Evolutionary conservation across 2,113 vertebrate species (phyloP).

Genomic region (Mastomys natalensis): DNA sequence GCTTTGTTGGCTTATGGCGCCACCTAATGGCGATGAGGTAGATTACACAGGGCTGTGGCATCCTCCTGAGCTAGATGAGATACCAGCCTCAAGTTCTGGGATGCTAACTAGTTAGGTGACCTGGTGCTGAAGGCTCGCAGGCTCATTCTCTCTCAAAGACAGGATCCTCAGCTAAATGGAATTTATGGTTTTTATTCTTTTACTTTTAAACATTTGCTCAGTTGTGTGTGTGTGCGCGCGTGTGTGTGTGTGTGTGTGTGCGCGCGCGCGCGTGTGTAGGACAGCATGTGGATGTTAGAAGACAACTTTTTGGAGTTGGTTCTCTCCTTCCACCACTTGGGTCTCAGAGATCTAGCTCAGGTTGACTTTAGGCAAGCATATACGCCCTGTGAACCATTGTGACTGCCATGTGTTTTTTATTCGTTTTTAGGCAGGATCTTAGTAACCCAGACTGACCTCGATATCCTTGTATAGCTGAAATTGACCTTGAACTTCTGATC

Average conservation of each 20-base stretch:
- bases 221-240: background rate
- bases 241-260: background rate
- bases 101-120: background rate
- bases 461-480: background rate
- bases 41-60: background rate
- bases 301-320: no score
- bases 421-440: background rate
- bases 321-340: background rate
- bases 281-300: no score
- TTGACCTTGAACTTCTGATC: background rate
- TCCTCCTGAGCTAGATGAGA: rapidly evolving
- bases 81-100: background rate
- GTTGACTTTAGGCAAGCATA: background rate
- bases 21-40: conserved; percentile 5
- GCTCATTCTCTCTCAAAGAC: background rate
- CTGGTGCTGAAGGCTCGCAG: background rate
- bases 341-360: background rate
- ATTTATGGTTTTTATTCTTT: background rate
- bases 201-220: background rate
- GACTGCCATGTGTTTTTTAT: no score
- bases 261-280: background rate
- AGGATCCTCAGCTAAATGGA: background rate
- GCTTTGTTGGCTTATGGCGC: conserved; percentile 47
- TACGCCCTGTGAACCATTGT: no score
- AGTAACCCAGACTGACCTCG: background rate